Conservation (phyloP, 2,113 vertebrate genomes). For the Geococcyx californianus region DNA sequence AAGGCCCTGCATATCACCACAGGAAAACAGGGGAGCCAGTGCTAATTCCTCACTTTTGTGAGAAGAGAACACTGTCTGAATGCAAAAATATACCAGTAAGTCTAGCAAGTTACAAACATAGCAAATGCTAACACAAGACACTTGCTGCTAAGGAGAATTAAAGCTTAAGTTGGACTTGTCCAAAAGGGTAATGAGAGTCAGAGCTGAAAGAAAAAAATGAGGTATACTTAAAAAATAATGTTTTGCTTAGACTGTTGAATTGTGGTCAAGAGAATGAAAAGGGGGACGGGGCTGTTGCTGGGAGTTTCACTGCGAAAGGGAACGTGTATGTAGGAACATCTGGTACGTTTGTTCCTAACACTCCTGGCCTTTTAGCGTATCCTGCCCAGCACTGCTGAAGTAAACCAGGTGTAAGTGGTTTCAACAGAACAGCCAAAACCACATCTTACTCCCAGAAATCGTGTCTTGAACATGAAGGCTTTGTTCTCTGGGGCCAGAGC, state of each 20-base stretch:
- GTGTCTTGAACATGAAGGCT: conserved; percentile 66
- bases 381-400: conserved; percentile 64
- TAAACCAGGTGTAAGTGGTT: conserved; percentile 81
- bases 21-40: not conserved
- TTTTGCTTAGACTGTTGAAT: conserved; percentile 57
- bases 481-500: conserved; percentile 57
- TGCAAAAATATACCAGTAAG: not conserved
- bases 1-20: not conserved
- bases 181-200: not conserved
- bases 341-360: conserved; percentile 58
- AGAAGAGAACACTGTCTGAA: not conserved
- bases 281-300: not conserved
- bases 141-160: not conserved
- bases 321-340: conserved; percentile 65
- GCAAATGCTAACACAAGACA: not conserved
- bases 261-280: conserved; percentile 51
- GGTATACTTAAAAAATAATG: conserved; percentile 61
- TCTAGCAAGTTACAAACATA: rapidly evolving
- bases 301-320: not conserved
- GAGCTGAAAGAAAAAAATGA: not conserved
- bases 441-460: conserved; percentile 75
- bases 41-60: not conserved
- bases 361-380: conserved; percentile 71
- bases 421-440: conserved; percentile 76
- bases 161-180: not conserved